Conservation (phyloP, 2,113 vertebrate species). For the Neopipo cinnamomea region DNA sequence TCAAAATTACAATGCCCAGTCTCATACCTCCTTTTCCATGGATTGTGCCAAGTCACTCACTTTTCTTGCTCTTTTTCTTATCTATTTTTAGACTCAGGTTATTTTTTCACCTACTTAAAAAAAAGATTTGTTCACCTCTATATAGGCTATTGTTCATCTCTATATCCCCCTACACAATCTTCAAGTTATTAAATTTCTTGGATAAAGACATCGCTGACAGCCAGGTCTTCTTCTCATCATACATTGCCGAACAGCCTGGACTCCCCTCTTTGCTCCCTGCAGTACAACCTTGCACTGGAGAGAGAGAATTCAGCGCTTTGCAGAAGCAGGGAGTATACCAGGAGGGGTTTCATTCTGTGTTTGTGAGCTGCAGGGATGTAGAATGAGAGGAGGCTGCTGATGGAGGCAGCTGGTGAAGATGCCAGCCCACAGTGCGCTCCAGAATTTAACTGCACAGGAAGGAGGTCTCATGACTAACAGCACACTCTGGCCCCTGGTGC, state of each 20-base stretch:
- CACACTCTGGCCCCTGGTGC: fast-evolving
- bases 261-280: neutral
- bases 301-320: neutral
- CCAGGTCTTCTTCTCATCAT: neutral
- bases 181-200: neutral
- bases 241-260: neutral
- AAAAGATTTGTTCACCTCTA: neutral
- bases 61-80: neutral
- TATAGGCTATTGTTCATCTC: neutral
- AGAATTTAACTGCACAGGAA: neutral
- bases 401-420: neutral
- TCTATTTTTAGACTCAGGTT: neutral
- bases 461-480: neutral
- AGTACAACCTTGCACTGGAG: neutral
- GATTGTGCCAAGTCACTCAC: neutral
- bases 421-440: fast-evolving
- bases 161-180: neutral
- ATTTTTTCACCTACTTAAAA: neutral
- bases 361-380: neutral
- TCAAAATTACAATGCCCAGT: neutral
- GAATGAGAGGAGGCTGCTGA: neutral
- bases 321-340: neutral
- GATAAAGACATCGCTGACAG: neutral
- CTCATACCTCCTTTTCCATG: neutral
- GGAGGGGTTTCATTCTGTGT: neutral